Evolutionary conservation across 37 sponge, comb jelly and placozoan genomes (phyloP).

Genomic region (Halisarca cf. caerulea): DNA sequence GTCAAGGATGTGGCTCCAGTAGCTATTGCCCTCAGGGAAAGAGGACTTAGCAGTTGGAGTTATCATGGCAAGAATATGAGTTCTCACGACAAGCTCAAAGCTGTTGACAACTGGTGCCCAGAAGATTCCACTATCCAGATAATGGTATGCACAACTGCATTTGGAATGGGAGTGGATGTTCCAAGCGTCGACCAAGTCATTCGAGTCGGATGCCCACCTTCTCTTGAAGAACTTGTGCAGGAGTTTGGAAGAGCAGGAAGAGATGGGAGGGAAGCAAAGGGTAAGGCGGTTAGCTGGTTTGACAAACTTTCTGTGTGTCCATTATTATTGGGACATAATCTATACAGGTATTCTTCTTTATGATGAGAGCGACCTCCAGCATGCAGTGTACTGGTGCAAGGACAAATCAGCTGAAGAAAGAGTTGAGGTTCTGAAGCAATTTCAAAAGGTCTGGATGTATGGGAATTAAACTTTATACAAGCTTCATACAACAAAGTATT

Average conservation of each 20-base stretch:
- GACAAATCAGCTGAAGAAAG: not conserved
- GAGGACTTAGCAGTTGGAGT: constrained; percentile 1
- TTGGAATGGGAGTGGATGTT: constrained; percentile 42
- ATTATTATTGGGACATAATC: too few relatives aligned
- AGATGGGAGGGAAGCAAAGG: constrained; percentile 38
- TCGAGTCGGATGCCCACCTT: constrained; percentile 16
- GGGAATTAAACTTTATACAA: too few relatives aligned
- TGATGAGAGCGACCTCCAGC: constrained; percentile 23
- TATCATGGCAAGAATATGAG: constrained; percentile 49
- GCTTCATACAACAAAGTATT: too few relatives aligned
- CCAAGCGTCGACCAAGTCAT: constrained; percentile 14
- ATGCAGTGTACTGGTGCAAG: constrained; percentile 32
- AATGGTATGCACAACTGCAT: constrained; percentile 42
- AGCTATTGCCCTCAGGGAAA: constrained; percentile 25
- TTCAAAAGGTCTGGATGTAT: not conserved
- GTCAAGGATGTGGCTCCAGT: constrained; percentile 36
- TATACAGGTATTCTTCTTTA: constrained; percentile 36
- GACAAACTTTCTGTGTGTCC: too few relatives aligned
- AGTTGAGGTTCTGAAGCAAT: not conserved
- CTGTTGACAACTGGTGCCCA: constrained; percentile 36
- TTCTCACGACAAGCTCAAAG: constrained; percentile 29
- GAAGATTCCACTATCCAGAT: not conserved
- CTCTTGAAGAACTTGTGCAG: constrained; percentile 32
- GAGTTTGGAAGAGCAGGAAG: constrained; percentile 57
- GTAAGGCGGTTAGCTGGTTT: too few relatives aligned